Conservation (phyloP, 2,888 invertebrate species). For the Phalangium opilio region DNA sequence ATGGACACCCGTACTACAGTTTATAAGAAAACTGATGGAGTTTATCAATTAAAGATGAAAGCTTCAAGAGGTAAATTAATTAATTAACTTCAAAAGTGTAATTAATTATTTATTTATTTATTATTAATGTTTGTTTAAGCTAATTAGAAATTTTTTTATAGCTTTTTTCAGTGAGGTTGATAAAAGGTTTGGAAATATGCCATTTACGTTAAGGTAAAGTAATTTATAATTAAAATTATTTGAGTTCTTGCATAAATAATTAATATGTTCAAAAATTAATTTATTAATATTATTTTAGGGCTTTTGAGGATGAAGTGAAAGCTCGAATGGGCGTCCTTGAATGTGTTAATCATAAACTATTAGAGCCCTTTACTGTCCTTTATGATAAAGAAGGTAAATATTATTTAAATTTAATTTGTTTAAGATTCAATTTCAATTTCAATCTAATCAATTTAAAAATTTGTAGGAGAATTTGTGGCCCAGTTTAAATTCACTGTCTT, state of each 20-base stretch:
- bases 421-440: too few relatives aligned
- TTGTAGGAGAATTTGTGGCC: slow-evolving; percentile 74
- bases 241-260: too few relatives aligned
- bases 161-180: slow-evolving; percentile 69
- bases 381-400: slow-evolving; percentile 27
- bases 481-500: slow-evolving; percentile 98
- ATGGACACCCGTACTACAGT: slow-evolving; percentile 89
- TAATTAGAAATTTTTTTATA: slow-evolving; percentile 6
- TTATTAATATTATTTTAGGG: slow-evolving; percentile 39
- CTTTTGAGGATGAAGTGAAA: slow-evolving; percentile 91
- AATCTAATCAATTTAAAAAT: background rate
- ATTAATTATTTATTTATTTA: slow-evolving; percentile 1
- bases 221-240: too few relatives aligned
- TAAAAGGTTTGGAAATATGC: slow-evolving; percentile 88
- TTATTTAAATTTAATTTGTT: slow-evolving; percentile 6
- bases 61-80: slow-evolving; percentile 53
- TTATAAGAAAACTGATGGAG: slow-evolving; percentile 94
- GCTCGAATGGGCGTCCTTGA: slow-evolving; percentile 95
- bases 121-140: too few relatives aligned
- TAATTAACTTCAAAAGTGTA: slow-evolving; percentile 8
- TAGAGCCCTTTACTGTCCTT: slow-evolving; percentile 93
- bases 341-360: slow-evolving; percentile 92
- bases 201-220: slow-evolving; percentile 69
- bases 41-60: slow-evolving; percentile 93
- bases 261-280: too few relatives aligned